Conservation (phyloP, 92 coral and sea anemone genomes). For the Siderastrea siderea region DNA sequence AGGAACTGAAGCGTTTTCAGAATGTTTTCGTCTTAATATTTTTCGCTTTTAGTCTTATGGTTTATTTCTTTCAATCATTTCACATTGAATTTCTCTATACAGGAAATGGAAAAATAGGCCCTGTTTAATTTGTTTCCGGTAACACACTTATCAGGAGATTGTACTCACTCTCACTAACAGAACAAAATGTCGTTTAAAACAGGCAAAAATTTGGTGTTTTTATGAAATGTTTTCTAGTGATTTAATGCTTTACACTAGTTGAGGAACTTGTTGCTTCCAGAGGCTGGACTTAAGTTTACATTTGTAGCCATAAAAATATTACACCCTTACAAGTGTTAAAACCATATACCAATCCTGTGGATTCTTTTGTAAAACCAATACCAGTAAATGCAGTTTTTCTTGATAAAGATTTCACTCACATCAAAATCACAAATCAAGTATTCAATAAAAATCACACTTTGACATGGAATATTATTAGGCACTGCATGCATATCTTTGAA, state of each 20-base stretch:
- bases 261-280: neutral
- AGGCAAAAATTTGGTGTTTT: neutral
- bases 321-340: neutral
- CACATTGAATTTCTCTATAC: slow-evolving; percentile 10
- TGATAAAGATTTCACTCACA: neutral
- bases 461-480: no score
- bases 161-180: neutral
- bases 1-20: neutral
- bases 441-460: no score
- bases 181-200: neutral
- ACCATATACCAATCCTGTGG: neutral
- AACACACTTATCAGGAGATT: neutral
- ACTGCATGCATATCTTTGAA: no score
- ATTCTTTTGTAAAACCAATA: neutral
- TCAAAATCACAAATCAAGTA: neutral
- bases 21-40: neutral
- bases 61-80: neutral
- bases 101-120: slow-evolving; percentile 11
- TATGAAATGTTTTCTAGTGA: neutral
- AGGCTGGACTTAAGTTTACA: neutral
- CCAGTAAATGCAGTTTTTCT: neutral
- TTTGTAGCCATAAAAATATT: neutral
- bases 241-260: neutral
- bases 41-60: slow-evolving; percentile 2
- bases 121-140: slow-evolving; percentile 38